phyloP scores from a whole-genome alignment of 2,113 vertebrate genomes.

The Salvelinus fontinalis region DNA sequence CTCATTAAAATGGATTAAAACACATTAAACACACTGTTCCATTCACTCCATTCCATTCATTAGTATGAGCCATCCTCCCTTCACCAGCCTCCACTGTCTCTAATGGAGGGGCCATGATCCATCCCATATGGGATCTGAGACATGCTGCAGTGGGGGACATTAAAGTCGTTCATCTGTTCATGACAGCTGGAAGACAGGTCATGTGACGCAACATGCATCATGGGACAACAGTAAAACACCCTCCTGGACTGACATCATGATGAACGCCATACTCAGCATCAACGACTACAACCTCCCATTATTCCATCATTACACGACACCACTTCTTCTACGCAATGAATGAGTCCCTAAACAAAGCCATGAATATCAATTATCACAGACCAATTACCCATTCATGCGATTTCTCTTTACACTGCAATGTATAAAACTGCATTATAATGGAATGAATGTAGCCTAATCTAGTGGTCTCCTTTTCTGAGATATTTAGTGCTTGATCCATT shows the following conservation, averaged over 20 bases:
- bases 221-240: constrained; percentile 44
- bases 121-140: constrained; percentile 16
- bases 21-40: no score
- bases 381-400: background rate
- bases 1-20: no score
- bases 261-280: background rate
- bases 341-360: background rate
- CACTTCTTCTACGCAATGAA: background rate
- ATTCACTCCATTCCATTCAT: no score
- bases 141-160: constrained; percentile 27
- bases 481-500: background rate
- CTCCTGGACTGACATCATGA: constrained; percentile 34
- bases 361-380: background rate
- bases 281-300: background rate
- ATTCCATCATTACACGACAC: background rate
- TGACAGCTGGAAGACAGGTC: constrained; percentile 43
- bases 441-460: background rate
- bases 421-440: background rate
- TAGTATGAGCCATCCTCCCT: no score
- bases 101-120: constrained; percentile 8
- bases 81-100: no score
- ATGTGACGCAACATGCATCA: constrained; percentile 32
- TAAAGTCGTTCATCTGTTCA: constrained; percentile 47
- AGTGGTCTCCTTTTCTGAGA: background rate
- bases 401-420: background rate